Evolutionary conservation across 2,113 vertebrate genomes (phyloP).

Genomic region (Zapus hudsonius): DNA sequence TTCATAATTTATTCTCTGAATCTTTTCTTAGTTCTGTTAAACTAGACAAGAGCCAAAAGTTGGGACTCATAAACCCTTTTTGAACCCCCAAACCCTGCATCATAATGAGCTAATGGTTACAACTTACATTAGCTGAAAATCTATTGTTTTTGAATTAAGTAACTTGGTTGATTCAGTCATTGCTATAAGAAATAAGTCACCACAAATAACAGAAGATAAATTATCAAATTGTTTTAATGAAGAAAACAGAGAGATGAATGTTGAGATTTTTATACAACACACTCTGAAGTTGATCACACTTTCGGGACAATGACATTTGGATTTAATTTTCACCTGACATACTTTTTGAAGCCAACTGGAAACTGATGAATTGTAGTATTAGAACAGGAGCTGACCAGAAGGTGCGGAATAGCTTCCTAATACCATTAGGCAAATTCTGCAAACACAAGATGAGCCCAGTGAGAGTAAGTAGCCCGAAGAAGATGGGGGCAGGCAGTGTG

Average conservation of each 20-base stretch:
- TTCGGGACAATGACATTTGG: neutral
- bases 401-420: neutral
- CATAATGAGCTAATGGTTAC: neutral
- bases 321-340: neutral
- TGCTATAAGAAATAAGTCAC: neutral
- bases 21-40: too few species aligned
- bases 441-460: neutral
- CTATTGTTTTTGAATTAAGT: neutral
- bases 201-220: neutral
- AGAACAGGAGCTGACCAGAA: neutral
- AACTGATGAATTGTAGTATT: neutral
- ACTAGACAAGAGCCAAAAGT: too few species aligned
- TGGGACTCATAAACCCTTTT: too few species aligned
- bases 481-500: neutral
- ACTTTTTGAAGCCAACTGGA: neutral
- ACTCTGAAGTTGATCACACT: neutral
- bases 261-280: neutral
- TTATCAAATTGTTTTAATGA: neutral
- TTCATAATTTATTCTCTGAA: too few species aligned
- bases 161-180: neutral
- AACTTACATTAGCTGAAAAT: neutral
- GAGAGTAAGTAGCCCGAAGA: neutral
- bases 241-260: neutral
- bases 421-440: neutral
- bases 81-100: too few species aligned